A percentile compares a stretch with the other conserved stretches of the same genome.
These are phyloP conservation scores for Aurelia coerulea DNA, from an alignment of 30 jellyfish, hydroid and myxozoan species.

Conservation along the genomic window DNA sequence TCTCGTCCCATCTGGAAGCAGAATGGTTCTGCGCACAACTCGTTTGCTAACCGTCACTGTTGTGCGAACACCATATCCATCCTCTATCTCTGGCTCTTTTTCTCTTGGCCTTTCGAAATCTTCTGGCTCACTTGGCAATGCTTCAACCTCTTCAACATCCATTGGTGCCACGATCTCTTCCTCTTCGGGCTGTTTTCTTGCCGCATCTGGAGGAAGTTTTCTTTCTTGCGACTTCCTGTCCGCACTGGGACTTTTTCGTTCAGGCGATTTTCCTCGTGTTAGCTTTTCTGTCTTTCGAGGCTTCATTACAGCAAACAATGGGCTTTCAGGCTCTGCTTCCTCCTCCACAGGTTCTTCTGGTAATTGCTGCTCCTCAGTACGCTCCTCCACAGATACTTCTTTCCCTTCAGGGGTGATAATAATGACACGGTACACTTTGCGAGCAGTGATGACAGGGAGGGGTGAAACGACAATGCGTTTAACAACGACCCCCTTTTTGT, in stretches of 20 bases:
- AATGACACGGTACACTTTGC: slow-evolving; percentile 73
- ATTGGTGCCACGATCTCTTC: not conserved
- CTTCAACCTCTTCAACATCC: slow-evolving; percentile 3
- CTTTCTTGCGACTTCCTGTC: slow-evolving; percentile 15
- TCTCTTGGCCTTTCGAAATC: slow-evolving; percentile 25
- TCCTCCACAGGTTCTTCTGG: slow-evolving; percentile 43
- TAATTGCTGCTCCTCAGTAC: slow-evolving; percentile 43
- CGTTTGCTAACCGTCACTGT: slow-evolving; percentile 24
- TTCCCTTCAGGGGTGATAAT: slow-evolving; percentile 59
- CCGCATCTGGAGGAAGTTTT: slow-evolving; percentile 12
- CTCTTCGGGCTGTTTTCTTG: not conserved
- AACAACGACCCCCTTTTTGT: slow-evolving; percentile 59
- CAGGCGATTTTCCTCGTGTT: slow-evolving; percentile 9
- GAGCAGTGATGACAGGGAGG: slow-evolving; percentile 79
- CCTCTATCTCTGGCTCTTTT: slow-evolving; percentile 30
- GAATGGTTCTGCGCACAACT: slow-evolving; percentile 42
- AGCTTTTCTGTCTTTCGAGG: slow-evolving; percentile 8
- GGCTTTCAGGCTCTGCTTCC: not conserved
- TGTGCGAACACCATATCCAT: slow-evolving; percentile 16
- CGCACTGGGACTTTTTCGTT: slow-evolving; percentile 25
- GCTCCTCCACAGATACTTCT: slow-evolving; percentile 34
- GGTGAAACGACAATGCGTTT: slow-evolving; percentile 56
- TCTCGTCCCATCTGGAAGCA: slow-evolving; percentile 58
- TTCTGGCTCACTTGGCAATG: not conserved
- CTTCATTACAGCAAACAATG: slow-evolving; percentile 26